Conservation (phyloP, 1,140 invertebrate species). For the Danaus melanippus region DNA sequence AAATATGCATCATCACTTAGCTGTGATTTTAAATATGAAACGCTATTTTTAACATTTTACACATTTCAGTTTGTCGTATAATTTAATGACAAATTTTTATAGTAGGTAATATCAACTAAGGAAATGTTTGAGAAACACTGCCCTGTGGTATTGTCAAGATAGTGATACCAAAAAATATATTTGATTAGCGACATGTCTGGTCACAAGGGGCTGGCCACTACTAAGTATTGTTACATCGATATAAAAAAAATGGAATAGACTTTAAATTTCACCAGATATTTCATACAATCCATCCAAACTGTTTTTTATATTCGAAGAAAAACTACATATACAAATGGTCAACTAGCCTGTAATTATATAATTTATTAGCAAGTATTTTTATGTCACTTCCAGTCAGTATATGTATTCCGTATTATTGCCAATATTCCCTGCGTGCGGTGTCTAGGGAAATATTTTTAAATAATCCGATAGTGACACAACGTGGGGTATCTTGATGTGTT, state of each 20-base stretch:
- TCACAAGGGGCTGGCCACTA: conserved; percentile 25
- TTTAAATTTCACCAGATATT: not conserved
- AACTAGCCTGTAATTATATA: too few species aligned
- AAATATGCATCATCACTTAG: too few species aligned
- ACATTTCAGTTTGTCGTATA: too few species aligned
- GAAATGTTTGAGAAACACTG: too few species aligned
- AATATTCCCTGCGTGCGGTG: conserved; percentile 15
- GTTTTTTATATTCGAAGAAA: too few species aligned
- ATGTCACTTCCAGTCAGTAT: conserved; percentile 17
- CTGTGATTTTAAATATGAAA: too few species aligned
- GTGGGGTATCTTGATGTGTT: conserved; percentile 5
- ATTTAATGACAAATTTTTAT: too few species aligned
- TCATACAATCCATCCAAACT: too few species aligned
- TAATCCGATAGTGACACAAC: conserved; percentile 41
- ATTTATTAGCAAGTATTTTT: too few species aligned
- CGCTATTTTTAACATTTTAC: too few species aligned
- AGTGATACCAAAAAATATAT: conserved; percentile 51
- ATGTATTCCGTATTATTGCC: conserved; percentile 17
- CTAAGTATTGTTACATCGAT: conserved; percentile 4
- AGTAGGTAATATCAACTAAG: too few species aligned
- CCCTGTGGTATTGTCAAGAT: conserved; percentile 43
- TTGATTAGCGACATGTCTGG: conserved; percentile 54
- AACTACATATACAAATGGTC: too few species aligned
- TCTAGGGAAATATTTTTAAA: conserved; percentile 52
- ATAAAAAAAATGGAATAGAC: conserved; percentile 7